A percentile compares a stretch with the other conserved stretches of the same genome.
These are phyloP conservation scores for Perodicticus potto DNA, from an alignment of 2,797 vertebrate species.

Conservation along the genomic window DNA sequence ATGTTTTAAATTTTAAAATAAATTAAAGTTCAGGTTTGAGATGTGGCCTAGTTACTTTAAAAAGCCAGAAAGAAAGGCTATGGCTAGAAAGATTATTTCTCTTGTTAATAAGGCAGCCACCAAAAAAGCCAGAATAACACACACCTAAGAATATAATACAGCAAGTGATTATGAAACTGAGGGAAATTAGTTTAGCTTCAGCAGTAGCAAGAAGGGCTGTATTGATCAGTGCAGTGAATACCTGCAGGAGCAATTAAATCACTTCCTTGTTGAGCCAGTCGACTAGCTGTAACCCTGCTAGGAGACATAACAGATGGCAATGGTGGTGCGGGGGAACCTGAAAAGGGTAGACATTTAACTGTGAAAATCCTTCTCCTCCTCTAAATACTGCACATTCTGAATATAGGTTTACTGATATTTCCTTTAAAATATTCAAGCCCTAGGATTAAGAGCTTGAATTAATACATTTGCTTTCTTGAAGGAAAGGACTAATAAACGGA, in stretches of 20 bases:
- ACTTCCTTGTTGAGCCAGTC: constrained; percentile 94
- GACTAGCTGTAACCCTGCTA: constrained; percentile 94
- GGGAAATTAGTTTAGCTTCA: constrained; percentile 85
- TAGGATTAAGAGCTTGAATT: constrained; percentile 38
- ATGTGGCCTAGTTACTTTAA: constrained; percentile 36
- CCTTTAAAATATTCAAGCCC: constrained; percentile 52
- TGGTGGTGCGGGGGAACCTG: constrained; percentile 94
- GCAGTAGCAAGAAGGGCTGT: constrained; percentile 81
- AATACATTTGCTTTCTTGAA: constrained; percentile 26
- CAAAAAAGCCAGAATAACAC: constrained; percentile 68
- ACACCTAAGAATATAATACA: constrained; percentile 78
- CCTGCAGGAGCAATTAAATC: constrained; percentile 93
- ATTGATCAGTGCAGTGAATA: constrained; percentile 88
- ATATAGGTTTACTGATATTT: constrained; percentile 29
- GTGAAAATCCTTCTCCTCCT: constrained; percentile 83
- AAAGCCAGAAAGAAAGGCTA: constrained; percentile 70
- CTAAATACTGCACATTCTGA: constrained; percentile 39
- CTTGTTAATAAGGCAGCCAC: constrained; percentile 60
- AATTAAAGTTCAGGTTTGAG: constrained; percentile 59
- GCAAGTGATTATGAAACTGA: constrained; percentile 75
- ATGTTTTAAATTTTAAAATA: constrained; percentile 55
- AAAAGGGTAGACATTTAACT: constrained; percentile 87
- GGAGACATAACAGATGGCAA: constrained; percentile 94
- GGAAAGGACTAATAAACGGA: constrained; percentile 24
- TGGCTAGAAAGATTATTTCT: constrained; percentile 76